These are phyloP conservation scores for Chrysocyon brachyurus DNA, from an alignment of 2,797 vertebrate species.

Conservation along the genomic window DNA sequence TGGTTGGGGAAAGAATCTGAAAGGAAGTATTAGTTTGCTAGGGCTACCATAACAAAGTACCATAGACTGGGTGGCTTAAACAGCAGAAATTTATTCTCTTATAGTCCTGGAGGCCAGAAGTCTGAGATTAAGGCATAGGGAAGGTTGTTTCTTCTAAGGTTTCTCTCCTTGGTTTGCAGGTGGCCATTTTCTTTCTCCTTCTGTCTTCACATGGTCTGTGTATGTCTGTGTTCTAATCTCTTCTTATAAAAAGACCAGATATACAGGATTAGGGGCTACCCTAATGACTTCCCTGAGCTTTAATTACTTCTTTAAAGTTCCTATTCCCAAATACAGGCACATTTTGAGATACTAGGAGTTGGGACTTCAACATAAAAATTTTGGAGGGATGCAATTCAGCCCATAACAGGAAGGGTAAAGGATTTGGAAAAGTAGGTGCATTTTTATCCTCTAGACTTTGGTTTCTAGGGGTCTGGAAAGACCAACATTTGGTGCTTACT, in stretches of 20 bases:
- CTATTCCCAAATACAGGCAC: background rate
- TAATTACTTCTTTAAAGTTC: background rate
- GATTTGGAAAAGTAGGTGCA: background rate
- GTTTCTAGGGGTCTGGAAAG: conserved; percentile 52
- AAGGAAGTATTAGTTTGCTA: background rate
- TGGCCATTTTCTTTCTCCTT: background rate
- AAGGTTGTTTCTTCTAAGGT: background rate
- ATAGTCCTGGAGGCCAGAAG: background rate
- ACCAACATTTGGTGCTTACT: conserved; percentile 51
- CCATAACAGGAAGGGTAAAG: background rate
- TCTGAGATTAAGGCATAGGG: background rate
- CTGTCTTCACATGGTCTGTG: background rate
- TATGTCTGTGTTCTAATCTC: background rate
- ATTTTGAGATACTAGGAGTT: background rate
- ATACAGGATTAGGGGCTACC: background rate
- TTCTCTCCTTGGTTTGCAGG: background rate
- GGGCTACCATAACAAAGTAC: background rate
- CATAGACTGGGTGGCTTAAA: background rate
- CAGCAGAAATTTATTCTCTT: background rate
- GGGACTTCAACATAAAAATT: background rate
- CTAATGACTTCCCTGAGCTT: background rate
- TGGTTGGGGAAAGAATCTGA: background rate
- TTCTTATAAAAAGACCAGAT: background rate
- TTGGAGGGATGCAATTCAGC: background rate
- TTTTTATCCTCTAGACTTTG: background rate